Conservation (phyloP, 2,888 invertebrate genomes). For the Xiphydria camelus region DNA sequence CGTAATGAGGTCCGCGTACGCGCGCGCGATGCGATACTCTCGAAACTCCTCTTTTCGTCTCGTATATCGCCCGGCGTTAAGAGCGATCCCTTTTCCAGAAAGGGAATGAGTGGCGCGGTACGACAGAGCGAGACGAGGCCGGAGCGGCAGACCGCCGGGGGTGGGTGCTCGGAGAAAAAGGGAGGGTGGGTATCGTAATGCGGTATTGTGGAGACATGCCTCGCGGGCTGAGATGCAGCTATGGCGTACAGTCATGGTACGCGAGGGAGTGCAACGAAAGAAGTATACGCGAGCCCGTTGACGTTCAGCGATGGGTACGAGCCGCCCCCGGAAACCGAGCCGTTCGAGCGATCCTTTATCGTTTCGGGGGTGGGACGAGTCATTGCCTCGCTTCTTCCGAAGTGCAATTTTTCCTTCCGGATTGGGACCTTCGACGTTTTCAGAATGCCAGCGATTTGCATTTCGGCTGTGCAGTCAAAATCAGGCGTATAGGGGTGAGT, state of each 20-base stretch:
- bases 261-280: conserved; percentile 30
- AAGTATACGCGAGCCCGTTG: conserved; percentile 7
- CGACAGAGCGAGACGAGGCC: conserved; percentile 2
- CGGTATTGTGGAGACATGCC: conserved; percentile 41
- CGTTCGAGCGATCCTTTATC: too few species aligned
- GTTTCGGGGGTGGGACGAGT: too few species aligned
- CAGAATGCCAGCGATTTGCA: too few species aligned
- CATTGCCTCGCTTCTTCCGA: too few species aligned
- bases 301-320: conserved; percentile 19
- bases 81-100: conserved; percentile 12
- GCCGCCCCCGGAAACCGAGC: conserved; percentile 10
- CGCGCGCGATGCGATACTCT: conserved; percentile 10
- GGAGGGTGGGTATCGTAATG: conserved; percentile 38
- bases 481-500: too few species aligned
- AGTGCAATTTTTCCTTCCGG: too few species aligned
- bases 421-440: too few species aligned
- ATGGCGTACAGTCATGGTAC: conserved; percentile 31
- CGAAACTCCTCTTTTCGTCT: conserved; percentile 9
- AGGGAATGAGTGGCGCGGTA: conserved; percentile 5
- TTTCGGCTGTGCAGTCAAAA: too few species aligned
- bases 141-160: neutral
- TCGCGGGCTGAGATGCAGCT: conserved; percentile 36
- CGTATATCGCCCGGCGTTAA: conserved; percentile 8
- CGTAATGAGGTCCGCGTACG: too few species aligned
- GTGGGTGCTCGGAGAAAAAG: conserved; percentile 16